phyloP scores from a whole-genome alignment of 1,140 invertebrate species.

The Leptinotarsa texana region DNA sequence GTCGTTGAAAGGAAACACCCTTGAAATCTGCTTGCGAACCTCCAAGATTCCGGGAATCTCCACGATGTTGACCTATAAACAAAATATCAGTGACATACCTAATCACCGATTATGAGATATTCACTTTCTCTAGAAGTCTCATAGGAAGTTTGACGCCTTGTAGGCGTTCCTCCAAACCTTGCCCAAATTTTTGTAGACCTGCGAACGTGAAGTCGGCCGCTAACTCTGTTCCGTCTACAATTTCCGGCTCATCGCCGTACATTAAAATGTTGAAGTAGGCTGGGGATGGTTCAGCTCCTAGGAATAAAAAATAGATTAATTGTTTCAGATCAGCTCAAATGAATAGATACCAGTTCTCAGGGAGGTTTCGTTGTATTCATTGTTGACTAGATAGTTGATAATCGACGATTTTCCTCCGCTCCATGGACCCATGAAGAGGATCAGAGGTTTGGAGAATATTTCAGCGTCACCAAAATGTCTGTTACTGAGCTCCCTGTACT shows the following conservation, averaged over 20 bases:
- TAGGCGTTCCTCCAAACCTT: constrained; percentile 87
- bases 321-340: constrained; percentile 3
- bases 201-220: constrained; percentile 93
- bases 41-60: constrained; percentile 96
- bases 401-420: constrained; percentile 94
- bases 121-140: constrained; percentile 87
- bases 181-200: constrained; percentile 92
- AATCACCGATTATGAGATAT: constrained; percentile 31
- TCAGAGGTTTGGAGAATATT: constrained; percentile 91
- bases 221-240: constrained; percentile 87
- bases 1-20: constrained; percentile 92
- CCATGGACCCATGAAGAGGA: constrained; percentile 94
- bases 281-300: constrained; percentile 90
- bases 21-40: constrained; percentile 89
- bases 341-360: constrained; percentile 77
- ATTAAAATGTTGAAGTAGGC: constrained; percentile 93
- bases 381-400: constrained; percentile 88
- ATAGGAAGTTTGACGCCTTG: constrained; percentile 80
- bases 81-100: not conserved
- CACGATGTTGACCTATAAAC: constrained; percentile 84
- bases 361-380: constrained; percentile 80
- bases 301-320: constrained; percentile 26
- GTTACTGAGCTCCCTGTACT: constrained; percentile 90
- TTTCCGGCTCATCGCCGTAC: constrained; percentile 82
- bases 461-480: constrained; percentile 91